Evolutionary conservation across 2,797 vertebrate species (phyloP).

Genomic region (Yasuhikotakia modesta): DNA sequence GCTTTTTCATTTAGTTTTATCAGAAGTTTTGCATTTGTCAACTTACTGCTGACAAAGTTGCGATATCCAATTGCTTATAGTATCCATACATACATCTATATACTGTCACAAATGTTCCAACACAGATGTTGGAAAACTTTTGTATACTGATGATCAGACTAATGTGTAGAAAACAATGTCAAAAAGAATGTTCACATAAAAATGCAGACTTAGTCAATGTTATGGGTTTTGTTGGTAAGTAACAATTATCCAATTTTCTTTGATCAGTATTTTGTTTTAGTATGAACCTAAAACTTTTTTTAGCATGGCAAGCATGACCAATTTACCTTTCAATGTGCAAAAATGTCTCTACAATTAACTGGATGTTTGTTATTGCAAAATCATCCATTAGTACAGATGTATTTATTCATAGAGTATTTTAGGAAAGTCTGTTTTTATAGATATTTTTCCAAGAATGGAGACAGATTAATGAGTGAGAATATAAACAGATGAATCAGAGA

Average conservation of each 20-base stretch:
- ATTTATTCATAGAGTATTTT: conserved; percentile 40
- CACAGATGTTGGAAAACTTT: not conserved
- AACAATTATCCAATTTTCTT: not conserved
- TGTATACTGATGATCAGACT: too few relatives aligned
- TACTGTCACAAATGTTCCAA: not conserved
- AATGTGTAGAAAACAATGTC: not conserved
- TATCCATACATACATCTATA: not conserved
- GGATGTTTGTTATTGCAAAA: not conserved
- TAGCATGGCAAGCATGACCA: not conserved
- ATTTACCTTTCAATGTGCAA: not conserved
- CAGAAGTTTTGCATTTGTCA: not conserved
- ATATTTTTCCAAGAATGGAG: conserved; percentile 55
- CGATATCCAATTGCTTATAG: too few relatives aligned
- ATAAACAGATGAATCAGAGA: conserved; percentile 45
- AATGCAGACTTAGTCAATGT: not conserved
- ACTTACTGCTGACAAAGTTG: too few relatives aligned
- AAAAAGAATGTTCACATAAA: too few relatives aligned
- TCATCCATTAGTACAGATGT: too few relatives aligned
- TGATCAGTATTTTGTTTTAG: too few relatives aligned
- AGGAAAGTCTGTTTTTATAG: conserved; percentile 37
- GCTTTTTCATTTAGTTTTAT: not conserved
- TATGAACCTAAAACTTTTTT: too few relatives aligned
- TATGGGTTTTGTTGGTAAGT: not conserved
- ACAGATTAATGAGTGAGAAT: conserved; percentile 54
- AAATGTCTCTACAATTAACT: not conserved